Evolutionary conservation across 2,797 vertebrate species (phyloP).

Genomic region (Danionella dracula): DNA sequence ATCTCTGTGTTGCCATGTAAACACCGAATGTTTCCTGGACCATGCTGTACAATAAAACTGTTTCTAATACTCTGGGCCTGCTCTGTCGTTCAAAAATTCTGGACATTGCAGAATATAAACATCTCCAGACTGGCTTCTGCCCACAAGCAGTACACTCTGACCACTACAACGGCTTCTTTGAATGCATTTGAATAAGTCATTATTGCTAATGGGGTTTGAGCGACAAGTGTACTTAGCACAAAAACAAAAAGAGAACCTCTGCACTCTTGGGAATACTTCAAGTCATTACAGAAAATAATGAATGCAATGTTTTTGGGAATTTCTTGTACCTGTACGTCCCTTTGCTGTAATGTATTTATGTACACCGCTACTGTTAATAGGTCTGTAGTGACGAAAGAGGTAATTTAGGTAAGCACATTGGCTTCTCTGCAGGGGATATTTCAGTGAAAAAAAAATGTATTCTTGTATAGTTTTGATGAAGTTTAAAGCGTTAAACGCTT

Average conservation of each 20-base stretch:
- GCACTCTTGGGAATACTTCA: background rate
- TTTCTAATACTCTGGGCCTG: conserved; percentile 63
- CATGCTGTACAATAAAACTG: conserved; percentile 66
- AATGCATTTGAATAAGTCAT: conserved; percentile 28
- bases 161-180: conserved; percentile 25
- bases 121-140: conserved; percentile 31
- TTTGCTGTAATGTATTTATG: too few relatives aligned
- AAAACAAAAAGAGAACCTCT: background rate
- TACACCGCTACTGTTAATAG: too few relatives aligned
- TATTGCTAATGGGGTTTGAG: conserved; percentile 24
- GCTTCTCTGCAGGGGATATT: too few relatives aligned
- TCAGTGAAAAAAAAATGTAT: too few relatives aligned
- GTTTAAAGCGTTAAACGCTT: too few relatives aligned
- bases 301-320: background rate
- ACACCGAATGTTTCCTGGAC: conserved; percentile 74
- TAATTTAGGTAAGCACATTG: too few relatives aligned
- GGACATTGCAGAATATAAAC: conserved; percentile 28
- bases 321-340: too few relatives aligned
- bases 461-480: too few relatives aligned
- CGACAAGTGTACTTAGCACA: background rate
- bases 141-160: conserved; percentile 24
- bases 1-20: conserved; percentile 81
- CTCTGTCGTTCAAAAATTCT: conserved; percentile 32
- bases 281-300: background rate
- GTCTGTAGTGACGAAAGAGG: too few relatives aligned